Conservation (phyloP, 2,113 vertebrate species). For the Merops nubicus region DNA sequence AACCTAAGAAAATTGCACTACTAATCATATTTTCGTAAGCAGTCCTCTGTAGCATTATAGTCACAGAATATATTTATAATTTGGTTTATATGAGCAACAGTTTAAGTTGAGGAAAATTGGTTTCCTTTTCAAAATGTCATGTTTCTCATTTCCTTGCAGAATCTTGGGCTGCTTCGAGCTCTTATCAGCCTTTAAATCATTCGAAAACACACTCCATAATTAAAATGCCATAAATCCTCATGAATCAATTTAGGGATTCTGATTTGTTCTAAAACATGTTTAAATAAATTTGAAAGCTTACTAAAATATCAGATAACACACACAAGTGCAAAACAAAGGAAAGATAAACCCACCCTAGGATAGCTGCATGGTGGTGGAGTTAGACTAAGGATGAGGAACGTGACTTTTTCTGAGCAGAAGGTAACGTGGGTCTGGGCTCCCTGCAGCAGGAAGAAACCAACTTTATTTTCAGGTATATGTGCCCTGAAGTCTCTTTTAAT, state of each 20-base stretch:
- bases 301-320: constrained; percentile 45
- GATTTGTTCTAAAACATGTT: constrained; percentile 75
- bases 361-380: not conserved
- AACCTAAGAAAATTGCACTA: constrained; percentile 69
- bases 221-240: constrained; percentile 74
- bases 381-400: not conserved
- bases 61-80: constrained; percentile 77
- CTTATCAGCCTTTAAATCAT: constrained; percentile 76
- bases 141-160: constrained; percentile 78
- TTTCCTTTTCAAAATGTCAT: constrained; percentile 83
- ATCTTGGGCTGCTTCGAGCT: constrained; percentile 69
- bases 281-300: constrained; percentile 66
- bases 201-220: constrained; percentile 74
- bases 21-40: constrained; percentile 73
- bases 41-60: constrained; percentile 70
- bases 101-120: constrained; percentile 81
- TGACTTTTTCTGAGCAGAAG: not conserved
- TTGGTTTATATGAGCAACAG: constrained; percentile 77
- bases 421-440: not conserved
- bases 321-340: not conserved
- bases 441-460: not conserved
- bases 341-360: not conserved
- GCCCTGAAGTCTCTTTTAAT: not conserved
- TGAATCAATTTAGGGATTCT: constrained; percentile 70
- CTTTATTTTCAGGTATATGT: not conserved